phyloP scores from a whole-genome alignment of 2,797 vertebrate species.

The Gephyroberyx darwinii region DNA sequence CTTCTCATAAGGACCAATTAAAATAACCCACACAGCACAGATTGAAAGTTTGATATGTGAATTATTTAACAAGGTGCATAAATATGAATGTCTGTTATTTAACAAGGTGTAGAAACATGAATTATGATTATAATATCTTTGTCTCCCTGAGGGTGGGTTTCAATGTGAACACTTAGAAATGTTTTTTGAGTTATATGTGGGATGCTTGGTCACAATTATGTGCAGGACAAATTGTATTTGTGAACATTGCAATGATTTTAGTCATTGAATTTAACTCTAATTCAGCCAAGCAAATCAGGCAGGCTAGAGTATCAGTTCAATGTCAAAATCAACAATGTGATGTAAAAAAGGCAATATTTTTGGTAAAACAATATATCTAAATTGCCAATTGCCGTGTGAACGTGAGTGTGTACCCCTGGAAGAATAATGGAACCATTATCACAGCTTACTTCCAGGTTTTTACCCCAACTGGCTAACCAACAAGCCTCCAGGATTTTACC shows the following conservation, averaged over 20 bases:
- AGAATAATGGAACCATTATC: too few species aligned
- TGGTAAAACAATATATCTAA: too few species aligned
- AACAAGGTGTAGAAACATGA: slow-evolving; percentile 75
- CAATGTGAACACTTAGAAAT: slow-evolving; percentile 29
- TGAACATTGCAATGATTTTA: background rate
- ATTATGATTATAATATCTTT: slow-evolving; percentile 65
- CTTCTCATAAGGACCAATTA: slow-evolving; percentile 75
- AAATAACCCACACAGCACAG: slow-evolving; percentile 65
- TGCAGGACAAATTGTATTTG: background rate
- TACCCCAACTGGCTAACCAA: too few species aligned
- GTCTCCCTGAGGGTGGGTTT: slow-evolving; percentile 36
- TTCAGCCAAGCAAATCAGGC: background rate
- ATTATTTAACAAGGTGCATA: slow-evolving; percentile 77
- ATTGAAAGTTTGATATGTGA: slow-evolving; percentile 68
- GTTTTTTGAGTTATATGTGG: background rate
- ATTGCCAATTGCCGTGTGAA: too few species aligned
- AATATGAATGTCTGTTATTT: slow-evolving; percentile 71
- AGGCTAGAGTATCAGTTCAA: background rate
- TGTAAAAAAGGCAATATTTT: too few species aligned
- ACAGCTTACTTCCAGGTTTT: too few species aligned
- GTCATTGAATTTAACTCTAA: background rate
- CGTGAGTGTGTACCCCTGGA: too few species aligned
- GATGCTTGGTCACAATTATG: background rate
- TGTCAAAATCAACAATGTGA: background rate
- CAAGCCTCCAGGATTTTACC: too few species aligned